Base-by-base conservation (phyloP, 2,888 invertebrate genomes). In the Xestia ashworthii region DNA sequence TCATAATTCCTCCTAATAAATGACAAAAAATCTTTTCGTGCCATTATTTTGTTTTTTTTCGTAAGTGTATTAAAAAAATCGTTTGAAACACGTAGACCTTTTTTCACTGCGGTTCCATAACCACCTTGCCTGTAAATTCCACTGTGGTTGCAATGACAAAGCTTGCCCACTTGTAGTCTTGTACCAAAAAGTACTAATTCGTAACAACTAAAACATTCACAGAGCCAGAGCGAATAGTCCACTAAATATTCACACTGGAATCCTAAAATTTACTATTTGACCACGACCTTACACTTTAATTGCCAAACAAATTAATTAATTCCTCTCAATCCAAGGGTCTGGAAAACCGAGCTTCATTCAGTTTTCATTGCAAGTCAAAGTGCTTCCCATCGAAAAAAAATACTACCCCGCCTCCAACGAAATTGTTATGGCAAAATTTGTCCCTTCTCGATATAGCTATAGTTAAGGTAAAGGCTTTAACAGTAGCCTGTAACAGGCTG, bases 221-320 rank as follows among this genome's bases (percentile, higher is more conserved):
- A 11, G 38, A 71, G 4, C 44, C 14, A 82, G 25, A 70, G 19
- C n/a, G 32, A 68, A 60, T 22, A 55, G 41, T 44, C 25, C 38
- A 69, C 16, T 46, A 70, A 67, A 73, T n/a, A 78, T 53, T 25
- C 22, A 71, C 50, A 76, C 67, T 62, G n/a, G 3, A 73, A 58
- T 66, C 60, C 70, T 68, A 72, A 74, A n/a, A n/a, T n/a, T 84
- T 53, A 58, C 55, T 75, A 46, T 75, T 80, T 73, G 73, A 71
- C 50, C 32, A 66, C 50, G 53, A 74, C 71, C 62, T 74, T 50
- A 66, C 66, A 46, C 41, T 64, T 72, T 82, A 73, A 84, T 80
- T 74, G 53, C 46, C 60, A 38, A 84, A 72, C 58, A 82, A 80
- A 84, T 80, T 80, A 79, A 79, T 82, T 71, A 48, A 53, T 48